Evolutionary conservation across 2,888 invertebrate genomes (phyloP).

Genomic region (Hirudinaria manillensis): DNA sequence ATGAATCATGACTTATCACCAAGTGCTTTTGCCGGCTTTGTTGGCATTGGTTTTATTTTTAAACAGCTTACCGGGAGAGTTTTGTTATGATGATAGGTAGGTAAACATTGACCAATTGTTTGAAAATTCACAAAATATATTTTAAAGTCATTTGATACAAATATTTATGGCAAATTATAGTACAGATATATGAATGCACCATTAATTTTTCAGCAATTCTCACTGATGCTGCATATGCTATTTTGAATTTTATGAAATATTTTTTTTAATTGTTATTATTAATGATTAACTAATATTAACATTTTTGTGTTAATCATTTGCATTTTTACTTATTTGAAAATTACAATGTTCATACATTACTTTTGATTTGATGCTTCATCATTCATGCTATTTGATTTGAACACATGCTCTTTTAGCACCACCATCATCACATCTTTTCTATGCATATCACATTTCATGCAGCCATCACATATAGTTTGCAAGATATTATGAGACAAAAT

Average conservation of each 20-base stretch:
- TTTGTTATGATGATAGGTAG: slow-evolving; percentile 16
- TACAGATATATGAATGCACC: too few relatives aligned
- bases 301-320: too few relatives aligned
- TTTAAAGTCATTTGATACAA: too few relatives aligned
- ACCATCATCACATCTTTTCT: background rate
- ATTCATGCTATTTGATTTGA: slow-evolving; percentile 15
- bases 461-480: background rate
- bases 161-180: too few relatives aligned
- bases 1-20: background rate
- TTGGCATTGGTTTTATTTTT: background rate
- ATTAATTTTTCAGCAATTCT: too few relatives aligned
- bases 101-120: background rate
- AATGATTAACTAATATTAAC: too few relatives aligned
- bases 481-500: background rate
- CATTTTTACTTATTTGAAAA: background rate
- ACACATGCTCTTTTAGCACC: background rate
- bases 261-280: too few relatives aligned
- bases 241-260: too few relatives aligned
- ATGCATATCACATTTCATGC: background rate
- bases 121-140: too few relatives aligned
- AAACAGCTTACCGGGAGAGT: slow-evolving; percentile 14
- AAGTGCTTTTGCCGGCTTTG: background rate
- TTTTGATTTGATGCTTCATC: slow-evolving; percentile 16
- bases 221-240: too few relatives aligned
- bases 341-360: background rate